A percentile compares a stretch with the other conserved stretches of the same genome.
Evolutionary conservation across 2,113 vertebrate species (phyloP).

Genomic region (Mystacornis crossleyi): DNA sequence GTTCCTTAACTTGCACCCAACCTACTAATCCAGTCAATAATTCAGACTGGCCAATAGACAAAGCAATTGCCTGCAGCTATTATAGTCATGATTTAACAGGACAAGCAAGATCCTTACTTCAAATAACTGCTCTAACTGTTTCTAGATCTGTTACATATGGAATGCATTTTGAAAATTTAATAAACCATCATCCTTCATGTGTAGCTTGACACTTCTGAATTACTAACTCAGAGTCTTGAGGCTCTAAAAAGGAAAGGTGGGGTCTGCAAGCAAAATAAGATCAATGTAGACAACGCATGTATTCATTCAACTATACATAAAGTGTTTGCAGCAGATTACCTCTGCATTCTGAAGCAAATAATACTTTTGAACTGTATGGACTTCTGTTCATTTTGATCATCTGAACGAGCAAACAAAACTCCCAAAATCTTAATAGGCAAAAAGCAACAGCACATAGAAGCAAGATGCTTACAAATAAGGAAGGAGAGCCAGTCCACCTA

Average conservation of each 20-base stretch:
- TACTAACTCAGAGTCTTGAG: neutral
- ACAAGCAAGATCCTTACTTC: slow-evolving; percentile 24
- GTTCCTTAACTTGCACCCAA: neutral
- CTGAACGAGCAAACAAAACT: neutral
- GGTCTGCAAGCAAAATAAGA: neutral
- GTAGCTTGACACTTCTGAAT: slow-evolving; percentile 8
- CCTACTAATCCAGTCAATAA: slow-evolving; percentile 43
- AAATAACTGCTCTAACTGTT: neutral
- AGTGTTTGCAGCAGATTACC: neutral
- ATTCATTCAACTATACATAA: neutral
- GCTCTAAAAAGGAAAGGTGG: neutral
- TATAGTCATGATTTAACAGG: neutral
- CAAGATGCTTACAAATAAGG: neutral
- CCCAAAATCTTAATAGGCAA: neutral
- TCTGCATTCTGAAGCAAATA: neutral
- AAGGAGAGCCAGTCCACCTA: neutral
- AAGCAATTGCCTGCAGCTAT: neutral
- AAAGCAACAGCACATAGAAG: neutral
- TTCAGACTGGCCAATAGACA: neutral
- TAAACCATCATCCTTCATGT: slow-evolving; percentile 7
- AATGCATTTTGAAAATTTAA: slow-evolving; percentile 48
- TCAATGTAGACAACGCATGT: neutral
- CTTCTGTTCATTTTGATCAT: neutral
- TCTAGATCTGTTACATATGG: slow-evolving; percentile 18
- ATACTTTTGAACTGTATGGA: neutral